phyloP scores from a whole-genome alignment of 2,797 vertebrate genomes.

The Rhynchotus rufescens region DNA sequence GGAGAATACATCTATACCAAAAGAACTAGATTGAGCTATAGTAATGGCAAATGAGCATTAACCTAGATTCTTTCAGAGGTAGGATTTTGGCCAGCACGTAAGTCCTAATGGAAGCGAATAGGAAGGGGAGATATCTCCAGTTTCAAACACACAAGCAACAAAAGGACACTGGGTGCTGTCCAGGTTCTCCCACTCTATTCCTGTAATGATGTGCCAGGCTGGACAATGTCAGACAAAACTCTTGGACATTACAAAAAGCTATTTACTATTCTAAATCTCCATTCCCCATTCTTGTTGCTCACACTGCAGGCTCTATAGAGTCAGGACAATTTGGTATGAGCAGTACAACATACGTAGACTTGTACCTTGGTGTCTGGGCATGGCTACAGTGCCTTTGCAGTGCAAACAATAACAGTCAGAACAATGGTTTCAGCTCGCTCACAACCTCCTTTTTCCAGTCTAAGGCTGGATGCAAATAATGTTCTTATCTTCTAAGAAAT shows the following conservation, averaged over 20 bases:
- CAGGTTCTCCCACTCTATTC: not conserved
- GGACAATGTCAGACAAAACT: not conserved
- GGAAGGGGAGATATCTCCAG: not conserved
- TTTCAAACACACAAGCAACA: fast-evolving
- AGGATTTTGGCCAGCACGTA: not conserved
- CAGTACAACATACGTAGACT: not conserved
- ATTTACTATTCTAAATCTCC: not conserved
- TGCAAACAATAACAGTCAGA: conserved; percentile 34
- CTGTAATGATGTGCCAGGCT: not conserved
- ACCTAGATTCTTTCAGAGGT: not conserved
- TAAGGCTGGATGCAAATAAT: conserved; percentile 25
- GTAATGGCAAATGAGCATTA: not conserved
- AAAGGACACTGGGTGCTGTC: not conserved
- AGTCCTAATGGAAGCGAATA: not conserved
- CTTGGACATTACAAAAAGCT: not conserved
- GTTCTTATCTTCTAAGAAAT: conserved; percentile 63
- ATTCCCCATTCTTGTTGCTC: not conserved
- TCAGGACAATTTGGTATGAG: not conserved
- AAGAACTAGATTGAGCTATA: not conserved
- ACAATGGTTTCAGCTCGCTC: conserved; percentile 11
- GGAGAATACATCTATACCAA: not conserved
- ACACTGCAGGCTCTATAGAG: not conserved
- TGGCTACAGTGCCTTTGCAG: not conserved
- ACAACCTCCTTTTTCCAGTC: conserved; percentile 35
- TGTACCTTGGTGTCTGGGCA: not conserved